Evolutionary conservation across 1,140 invertebrate genomes (phyloP), one percentile per base, ranked within the genome.

Genomic region (Ceratina calcarata): DNA sequence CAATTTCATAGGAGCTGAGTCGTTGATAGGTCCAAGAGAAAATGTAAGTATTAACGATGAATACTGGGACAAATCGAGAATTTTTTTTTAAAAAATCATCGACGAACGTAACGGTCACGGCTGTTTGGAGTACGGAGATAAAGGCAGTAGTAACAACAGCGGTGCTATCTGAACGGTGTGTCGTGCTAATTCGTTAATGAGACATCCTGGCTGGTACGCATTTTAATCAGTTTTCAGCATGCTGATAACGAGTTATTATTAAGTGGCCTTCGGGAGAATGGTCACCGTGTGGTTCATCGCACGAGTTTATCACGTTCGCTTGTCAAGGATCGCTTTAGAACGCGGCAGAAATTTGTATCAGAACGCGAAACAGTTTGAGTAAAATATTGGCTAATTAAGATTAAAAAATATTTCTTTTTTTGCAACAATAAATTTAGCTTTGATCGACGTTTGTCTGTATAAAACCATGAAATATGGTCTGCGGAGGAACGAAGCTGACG

Each of bases 171-270:
- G 53, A 64, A 85, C 78, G 61, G 37, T 53, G 10, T 78, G 79
- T 61, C 83, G 73, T 70, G 83, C 74, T 81, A 85, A 85, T 85
- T 85, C 76, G 84, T 85, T 85, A 85, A 85, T 85, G 83, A 79
- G 79, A 85, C 66, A 85, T 85, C 84, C 84, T 85, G 84, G 51
- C 65, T 71, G 65, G 12, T 49, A 73, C 22, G 84, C 53, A 73
- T 82, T 85, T 85, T 85, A 85, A 85, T 85, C 84, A 85, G 69
- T 78, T 74, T 85, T 74, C 60, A 73, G 60, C 61, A 58, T 22
- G 72, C 58, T 66, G 84, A 85, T 85, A 85, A 76, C 49, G 53
- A 3, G 79, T 74, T 85, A 85, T 85, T 85, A 81, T 85, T 85
- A 85, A 75, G 68, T 70, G 84, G 80, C 84, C 83, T 85, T 78